Conservation (phyloP, 2,888 invertebrate genomes). For the Eretmocerus hayati region DNA sequence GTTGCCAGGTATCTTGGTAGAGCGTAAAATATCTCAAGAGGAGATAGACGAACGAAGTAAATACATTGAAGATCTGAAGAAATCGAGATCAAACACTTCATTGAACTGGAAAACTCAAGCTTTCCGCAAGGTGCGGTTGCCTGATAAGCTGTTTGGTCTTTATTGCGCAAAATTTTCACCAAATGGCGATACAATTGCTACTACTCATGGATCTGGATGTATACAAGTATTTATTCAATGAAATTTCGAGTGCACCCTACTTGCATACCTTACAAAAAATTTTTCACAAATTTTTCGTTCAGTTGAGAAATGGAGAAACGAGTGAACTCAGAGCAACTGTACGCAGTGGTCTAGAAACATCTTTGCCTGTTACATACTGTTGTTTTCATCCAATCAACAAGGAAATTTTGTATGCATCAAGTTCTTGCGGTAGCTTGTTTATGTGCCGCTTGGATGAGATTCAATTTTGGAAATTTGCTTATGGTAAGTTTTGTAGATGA, state of each 20-base stretch:
- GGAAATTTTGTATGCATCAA: conserved; percentile 36
- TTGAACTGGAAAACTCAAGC: conserved; percentile 26
- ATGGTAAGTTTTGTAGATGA: conserved; percentile 4
- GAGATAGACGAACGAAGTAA: conserved; percentile 27
- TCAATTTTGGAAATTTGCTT: conserved; percentile 8
- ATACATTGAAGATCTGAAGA: conserved; percentile 26
- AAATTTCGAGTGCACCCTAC: too few species aligned
- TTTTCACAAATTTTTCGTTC: too few species aligned
- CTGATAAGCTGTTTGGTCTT: conserved; percentile 38
- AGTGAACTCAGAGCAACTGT: conserved; percentile 31
- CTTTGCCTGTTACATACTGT: conserved; percentile 38
- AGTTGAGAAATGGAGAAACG: conserved; percentile 35
- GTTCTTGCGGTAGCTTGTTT: conserved; percentile 39
- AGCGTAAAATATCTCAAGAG: conserved; percentile 26
- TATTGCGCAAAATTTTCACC: conserved; percentile 46
- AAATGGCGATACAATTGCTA: conserved; percentile 46
- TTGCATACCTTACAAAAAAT: too few species aligned
- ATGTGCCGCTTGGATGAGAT: conserved; percentile 29
- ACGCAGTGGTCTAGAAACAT: conserved; percentile 29
- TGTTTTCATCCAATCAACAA: conserved; percentile 33
- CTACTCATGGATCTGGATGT: conserved; percentile 51
- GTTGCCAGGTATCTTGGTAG: conserved; percentile 21
- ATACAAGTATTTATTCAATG: conserved; percentile 47
- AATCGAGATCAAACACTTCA: conserved; percentile 19
- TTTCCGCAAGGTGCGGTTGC: conserved; percentile 33